A percentile compares a stretch with the other conserved stretches of the same genome.
phyloP scores from a whole-genome alignment of 2,888 invertebrate genomes.

The Mylabris sibirica region DNA sequence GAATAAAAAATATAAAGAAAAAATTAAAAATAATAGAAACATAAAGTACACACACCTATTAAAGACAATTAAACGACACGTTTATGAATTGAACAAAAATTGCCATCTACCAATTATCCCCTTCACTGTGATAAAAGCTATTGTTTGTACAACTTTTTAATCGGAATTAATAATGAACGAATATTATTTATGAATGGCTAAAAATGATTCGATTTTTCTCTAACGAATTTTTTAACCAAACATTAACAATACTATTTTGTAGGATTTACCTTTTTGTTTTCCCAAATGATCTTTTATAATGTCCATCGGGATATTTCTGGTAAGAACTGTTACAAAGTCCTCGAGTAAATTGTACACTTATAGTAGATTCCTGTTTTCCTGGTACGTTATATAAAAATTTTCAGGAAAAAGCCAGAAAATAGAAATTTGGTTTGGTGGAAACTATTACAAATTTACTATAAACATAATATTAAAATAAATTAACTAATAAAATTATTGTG shows the following conservation, averaged over 20 bases:
- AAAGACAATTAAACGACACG: no score
- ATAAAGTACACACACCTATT: background rate
- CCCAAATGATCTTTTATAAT: background rate
- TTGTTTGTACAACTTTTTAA: no score
- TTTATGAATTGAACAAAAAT: no score
- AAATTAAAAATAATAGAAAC: background rate
- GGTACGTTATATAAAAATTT: slow-evolving; percentile 67
- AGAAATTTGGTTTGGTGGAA: slow-evolving; percentile 62
- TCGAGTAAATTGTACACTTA: slow-evolving; percentile 39
- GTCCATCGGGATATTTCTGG: slow-evolving; percentile 30
- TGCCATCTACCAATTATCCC: no score
- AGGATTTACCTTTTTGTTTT: background rate
- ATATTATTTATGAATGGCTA: background rate
- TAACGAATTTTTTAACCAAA: no score
- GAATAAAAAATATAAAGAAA: background rate
- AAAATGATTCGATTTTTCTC: no score
- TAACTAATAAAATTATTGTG: slow-evolving; percentile 55
- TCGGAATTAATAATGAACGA: background rate
- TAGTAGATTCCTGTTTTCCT: slow-evolving; percentile 60
- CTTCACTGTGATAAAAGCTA: background rate
- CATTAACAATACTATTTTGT: background rate
- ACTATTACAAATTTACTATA: slow-evolving; percentile 43
- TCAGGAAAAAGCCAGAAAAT: slow-evolving; percentile 67
- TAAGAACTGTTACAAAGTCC: slow-evolving; percentile 36
- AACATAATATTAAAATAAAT: slow-evolving; percentile 56